A percentile compares a stretch with the other conserved stretches of the same genome.
These are phyloP conservation scores for Drosophila merina DNA, from an alignment of 2,888 invertebrate species.

Conservation along the genomic window DNA sequence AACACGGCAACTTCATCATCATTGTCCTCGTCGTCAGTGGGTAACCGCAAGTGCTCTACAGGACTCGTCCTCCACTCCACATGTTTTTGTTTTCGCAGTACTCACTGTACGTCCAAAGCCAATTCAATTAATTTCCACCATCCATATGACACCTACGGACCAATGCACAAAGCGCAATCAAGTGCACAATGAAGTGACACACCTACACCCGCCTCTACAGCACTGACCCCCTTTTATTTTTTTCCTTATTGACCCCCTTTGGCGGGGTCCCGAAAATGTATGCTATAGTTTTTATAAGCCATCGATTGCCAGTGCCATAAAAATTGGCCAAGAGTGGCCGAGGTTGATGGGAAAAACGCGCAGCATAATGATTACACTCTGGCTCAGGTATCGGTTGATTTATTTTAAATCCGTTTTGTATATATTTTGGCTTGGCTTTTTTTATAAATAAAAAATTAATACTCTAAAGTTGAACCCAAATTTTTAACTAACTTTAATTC, in stretches of 20 bases:
- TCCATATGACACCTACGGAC: constrained; percentile 76
- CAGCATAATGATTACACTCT: constrained; percentile 33
- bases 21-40: constrained; percentile 39
- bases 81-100: constrained; percentile 37
- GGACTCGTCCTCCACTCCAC: constrained; percentile 9
- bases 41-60: constrained; percentile 67
- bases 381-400: constrained; percentile 34
- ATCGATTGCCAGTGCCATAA: constrained; percentile 37
- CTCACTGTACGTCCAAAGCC: constrained; percentile 55
- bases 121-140: constrained; percentile 78
- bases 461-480: neutral
- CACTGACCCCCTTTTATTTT: constrained; percentile 8
- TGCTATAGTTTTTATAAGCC: constrained; percentile 67
- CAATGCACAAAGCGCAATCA: constrained; percentile 63
- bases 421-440: constrained; percentile 10
- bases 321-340: constrained; percentile 13
- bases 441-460: neutral
- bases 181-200: constrained; percentile 43
- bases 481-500: too few species aligned
- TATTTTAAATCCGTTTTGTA: constrained; percentile 36
- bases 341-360: constrained; percentile 10
- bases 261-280: constrained; percentile 44
- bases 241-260: constrained; percentile 2
- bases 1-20: constrained; percentile 49
- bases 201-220: neutral